Conservation (phyloP, 1,140 invertebrate species). For the Euwallacea fornicatus region DNA sequence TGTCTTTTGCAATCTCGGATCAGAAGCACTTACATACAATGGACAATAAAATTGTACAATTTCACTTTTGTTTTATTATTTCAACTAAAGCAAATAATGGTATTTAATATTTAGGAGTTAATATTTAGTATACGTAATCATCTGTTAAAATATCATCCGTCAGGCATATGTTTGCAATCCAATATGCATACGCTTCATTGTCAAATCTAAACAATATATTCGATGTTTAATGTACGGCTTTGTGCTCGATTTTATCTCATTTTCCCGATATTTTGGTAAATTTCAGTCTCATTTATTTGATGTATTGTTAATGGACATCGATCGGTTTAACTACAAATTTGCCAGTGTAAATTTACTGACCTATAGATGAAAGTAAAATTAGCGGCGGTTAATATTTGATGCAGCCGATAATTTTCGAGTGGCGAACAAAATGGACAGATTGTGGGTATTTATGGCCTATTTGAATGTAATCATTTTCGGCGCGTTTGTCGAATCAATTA, state of each 20-base stretch:
- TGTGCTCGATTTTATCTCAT: constrained; percentile 11
- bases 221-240: constrained; percentile 14
- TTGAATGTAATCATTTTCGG: constrained; percentile 27
- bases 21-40: too few relatives aligned
- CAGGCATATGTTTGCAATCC: constrained; percentile 16
- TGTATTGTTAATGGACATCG: constrained; percentile 31
- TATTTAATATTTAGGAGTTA: neutral
- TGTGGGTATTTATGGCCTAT: constrained; percentile 33
- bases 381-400: constrained; percentile 31
- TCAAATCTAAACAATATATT: constrained; percentile 32
- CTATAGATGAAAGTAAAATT: constrained; percentile 34
- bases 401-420: constrained; percentile 31
- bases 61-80: too few relatives aligned
- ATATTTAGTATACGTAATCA: constrained; percentile 9
- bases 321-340: constrained; percentile 36
- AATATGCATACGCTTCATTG: constrained; percentile 23
- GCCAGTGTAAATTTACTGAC: constrained; percentile 32
- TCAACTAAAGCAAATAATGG: too few relatives aligned
- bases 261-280: constrained; percentile 32
- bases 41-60: too few relatives aligned
- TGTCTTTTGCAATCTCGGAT: too few relatives aligned
- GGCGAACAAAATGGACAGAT: constrained; percentile 33
- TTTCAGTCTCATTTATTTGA: constrained; percentile 32
- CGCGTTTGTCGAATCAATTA: constrained; percentile 3
- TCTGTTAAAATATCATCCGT: constrained; percentile 10